Base-by-base conservation (phyloP, 2,797 vertebrate genomes). In the Melanogrammus aeglefinus region DNA sequence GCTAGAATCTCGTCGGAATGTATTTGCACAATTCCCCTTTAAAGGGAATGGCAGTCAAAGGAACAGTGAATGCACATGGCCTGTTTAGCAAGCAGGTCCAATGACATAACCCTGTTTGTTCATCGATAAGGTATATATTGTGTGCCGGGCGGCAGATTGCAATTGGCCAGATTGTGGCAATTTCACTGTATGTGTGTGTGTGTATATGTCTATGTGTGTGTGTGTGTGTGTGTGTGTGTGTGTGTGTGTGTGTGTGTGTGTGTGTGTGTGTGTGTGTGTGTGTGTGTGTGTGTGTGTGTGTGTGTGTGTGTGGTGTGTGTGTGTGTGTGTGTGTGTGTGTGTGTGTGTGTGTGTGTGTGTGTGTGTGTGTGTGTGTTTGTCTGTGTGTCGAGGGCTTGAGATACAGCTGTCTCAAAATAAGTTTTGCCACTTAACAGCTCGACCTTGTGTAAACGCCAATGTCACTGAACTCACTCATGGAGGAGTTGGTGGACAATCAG, bases 351-450 rank as follows among this genome's bases (percentile, higher is more conserved):
- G 76, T n/a, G 44, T 38, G 51, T 7, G n/a, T 35, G 18, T 63
- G 81, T 77, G 39, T 83, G 82, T 78, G 82, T 82, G 83, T 81
- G 87, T 85, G 87, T 89, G 91, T 84, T 86, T 89, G 90, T 85
- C 88, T 87, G 90, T 92, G 92, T 86, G 91, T 91, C 90, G 87
- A 86, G 83, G 80, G 80, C 78, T 87, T 80, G 87, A 88, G 87
- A 87, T 89, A 89, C 93, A 93, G 93, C 92, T 94, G 91, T 92
- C 92, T 92, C 91, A 92, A 92, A 89, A 92, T 84, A 90, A 90
- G 89, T 88, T 90, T 91, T 92, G 91, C 91, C 87, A 91, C 90
- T 92, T 92, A 90, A 89, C 88, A 78, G 85, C 85, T 87, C 91
- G 90, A 88, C 92, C 91, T 92, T 92, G 90, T 90, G 90, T 89